These are phyloP conservation scores for Melanotus villosus DNA, from an alignment of 2,888 invertebrate species.

Conservation along the genomic window DNA sequence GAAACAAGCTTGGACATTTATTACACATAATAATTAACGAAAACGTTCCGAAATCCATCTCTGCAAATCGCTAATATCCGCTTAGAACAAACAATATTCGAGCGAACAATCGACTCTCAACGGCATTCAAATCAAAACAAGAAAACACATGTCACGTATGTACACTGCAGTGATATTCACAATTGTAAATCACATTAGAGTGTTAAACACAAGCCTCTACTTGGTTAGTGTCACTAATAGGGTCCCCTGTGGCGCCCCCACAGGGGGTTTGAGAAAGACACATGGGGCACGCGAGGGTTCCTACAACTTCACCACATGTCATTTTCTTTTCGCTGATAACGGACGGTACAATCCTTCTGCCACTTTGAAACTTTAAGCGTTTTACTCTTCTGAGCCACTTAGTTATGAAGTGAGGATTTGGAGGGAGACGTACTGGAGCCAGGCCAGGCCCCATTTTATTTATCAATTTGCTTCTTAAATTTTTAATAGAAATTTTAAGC, in stretches of 20 bases:
- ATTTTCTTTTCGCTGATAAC: too few relatives aligned
- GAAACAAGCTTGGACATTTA: too few relatives aligned
- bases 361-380: too few relatives aligned
- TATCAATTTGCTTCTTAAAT: too few relatives aligned
- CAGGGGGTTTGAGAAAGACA: slow-evolving; percentile 40
- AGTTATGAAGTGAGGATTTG: too few relatives aligned
- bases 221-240: slow-evolving; percentile 49
- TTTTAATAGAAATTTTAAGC: too few relatives aligned
- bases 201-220: slow-evolving; percentile 47
- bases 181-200: slow-evolving; percentile 48
- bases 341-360: too few relatives aligned
- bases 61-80: slow-evolving; percentile 11
- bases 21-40: too few relatives aligned
- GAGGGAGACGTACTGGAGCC: too few relatives aligned
- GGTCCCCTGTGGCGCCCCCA: slow-evolving; percentile 44
- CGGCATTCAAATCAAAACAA: slow-evolving; percentile 42
- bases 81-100: slow-evolving; percentile 22
- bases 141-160: slow-evolving; percentile 44
- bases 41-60: background rate
- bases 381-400: too few relatives aligned
- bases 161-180: slow-evolving; percentile 43
- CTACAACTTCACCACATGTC: slow-evolving; percentile 42
- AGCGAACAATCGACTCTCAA: slow-evolving; percentile 31
- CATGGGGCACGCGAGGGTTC: slow-evolving; percentile 43
- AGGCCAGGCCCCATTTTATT: too few relatives aligned